Base-by-base conservation (phyloP, 2,113 vertebrate species). In the Oreotrochilus melanogaster region DNA sequence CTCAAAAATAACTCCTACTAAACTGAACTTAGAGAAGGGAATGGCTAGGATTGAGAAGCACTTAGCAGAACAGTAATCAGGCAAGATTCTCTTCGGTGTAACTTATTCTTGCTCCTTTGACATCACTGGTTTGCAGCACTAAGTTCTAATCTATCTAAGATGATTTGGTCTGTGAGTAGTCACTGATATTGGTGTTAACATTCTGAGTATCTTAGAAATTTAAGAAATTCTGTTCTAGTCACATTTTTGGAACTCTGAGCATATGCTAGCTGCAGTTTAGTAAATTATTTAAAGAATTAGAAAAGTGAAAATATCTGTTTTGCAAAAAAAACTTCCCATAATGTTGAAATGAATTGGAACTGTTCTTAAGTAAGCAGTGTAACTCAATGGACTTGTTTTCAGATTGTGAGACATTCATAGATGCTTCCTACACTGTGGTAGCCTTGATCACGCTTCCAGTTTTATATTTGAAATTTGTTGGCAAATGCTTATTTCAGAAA, bases 11-110 rank as follows among this genome's bases (percentile, higher is more conserved):
- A 64, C 54, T 94, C 47, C 18, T 18, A 28, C 58, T 89, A 83
- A 94, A 94, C 87, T 93, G 89, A 80, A 61, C 75, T 79, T 75
- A 88, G 2, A 64, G 56, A 61, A 75, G 33, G 78, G 85, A 87
- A 86, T 61, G 76, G 71, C 86, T 88, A 88, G 84, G 81, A 66
- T 25, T 95, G 94, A 92, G 85, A 66, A 89, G 71, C 92, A 95
- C 92, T 96, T 96, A 97, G 85, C 37, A 76, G 71, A 79, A 62
- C 93, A 89, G 92, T 74, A 94, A 92, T 95, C 91, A 92, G 79
- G 43, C 72, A 31, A 19, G 61, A 53, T 85, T 88, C 84, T 90
- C 39, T 60, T 88, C 56, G 39, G 6, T 92, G 12, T 89, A 94
- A 91, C 81, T 91, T 86, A 90, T 76, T 91, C 45, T 87, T 73